Evolutionary conservation across 2,113 vertebrate species (phyloP).

Genomic region (Anoura caudifer): DNA sequence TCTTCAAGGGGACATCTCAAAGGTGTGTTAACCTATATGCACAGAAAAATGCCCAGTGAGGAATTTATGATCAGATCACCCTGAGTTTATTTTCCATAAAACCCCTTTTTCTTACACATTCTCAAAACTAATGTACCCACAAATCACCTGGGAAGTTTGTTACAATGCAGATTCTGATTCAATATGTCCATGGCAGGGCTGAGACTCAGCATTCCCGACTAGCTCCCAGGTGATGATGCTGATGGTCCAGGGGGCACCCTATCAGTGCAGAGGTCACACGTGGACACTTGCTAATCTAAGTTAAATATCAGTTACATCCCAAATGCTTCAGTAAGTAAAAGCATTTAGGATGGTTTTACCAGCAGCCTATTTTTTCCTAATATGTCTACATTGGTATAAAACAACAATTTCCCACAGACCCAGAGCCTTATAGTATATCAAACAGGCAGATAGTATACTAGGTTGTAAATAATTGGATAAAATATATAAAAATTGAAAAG

Average conservation of each 20-base stretch:
- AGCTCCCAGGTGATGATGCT: neutral
- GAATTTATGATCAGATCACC: neutral
- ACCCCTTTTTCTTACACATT: neutral
- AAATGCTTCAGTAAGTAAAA: neutral
- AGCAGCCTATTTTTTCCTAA: neutral
- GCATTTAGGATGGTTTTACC: neutral
- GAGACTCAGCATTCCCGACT: neutral
- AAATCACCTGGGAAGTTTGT: neutral
- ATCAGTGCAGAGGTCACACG: neutral
- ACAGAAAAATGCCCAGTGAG: neutral
- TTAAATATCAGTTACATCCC: neutral
- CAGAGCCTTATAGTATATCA: neutral
- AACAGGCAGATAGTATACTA: neutral
- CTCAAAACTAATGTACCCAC: neutral
- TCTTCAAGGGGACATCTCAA: neutral
- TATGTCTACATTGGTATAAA: neutral
- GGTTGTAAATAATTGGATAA: neutral
- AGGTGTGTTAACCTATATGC: neutral
- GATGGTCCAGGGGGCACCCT: neutral
- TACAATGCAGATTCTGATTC: neutral
- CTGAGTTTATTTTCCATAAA: neutral
- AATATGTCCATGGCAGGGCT: neutral
- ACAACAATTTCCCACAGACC: neutral
- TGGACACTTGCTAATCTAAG: neutral
- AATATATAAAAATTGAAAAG: neutral